Evolutionary conservation across 2,888 invertebrate genomes (phyloP).

Genomic region (Drosophila meridiana): DNA sequence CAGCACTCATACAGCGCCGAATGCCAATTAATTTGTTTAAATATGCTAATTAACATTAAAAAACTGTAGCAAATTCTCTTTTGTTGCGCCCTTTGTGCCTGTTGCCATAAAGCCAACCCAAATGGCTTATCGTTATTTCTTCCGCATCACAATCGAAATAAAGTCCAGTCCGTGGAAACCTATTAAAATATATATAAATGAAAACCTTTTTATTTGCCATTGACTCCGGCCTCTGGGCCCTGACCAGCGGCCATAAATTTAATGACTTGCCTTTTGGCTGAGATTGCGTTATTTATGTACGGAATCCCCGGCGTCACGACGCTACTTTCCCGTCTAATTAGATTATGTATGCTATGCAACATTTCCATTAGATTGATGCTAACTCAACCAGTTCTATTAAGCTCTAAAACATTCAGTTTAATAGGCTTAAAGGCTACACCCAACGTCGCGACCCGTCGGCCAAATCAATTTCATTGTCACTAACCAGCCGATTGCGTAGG

Average conservation of each 20-base stretch:
- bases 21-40: slow-evolving; percentile 65
- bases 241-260: slow-evolving; percentile 70
- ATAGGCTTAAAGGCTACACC: slow-evolving; percentile 42
- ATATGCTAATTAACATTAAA: slow-evolving; percentile 64
- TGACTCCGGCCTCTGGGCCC: slow-evolving; percentile 39
- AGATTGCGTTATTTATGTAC: slow-evolving; percentile 75
- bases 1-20: slow-evolving; percentile 20
- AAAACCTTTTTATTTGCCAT: slow-evolving; percentile 67
- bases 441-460: not conserved
- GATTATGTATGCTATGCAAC: slow-evolving; percentile 53
- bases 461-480: slow-evolving; percentile 41
- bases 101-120: slow-evolving; percentile 20
- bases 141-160: slow-evolving; percentile 53
- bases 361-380: slow-evolving; percentile 36
- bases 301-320: slow-evolving; percentile 11
- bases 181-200: slow-evolving; percentile 65
- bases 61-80: not conserved
- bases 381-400: slow-evolving; percentile 24
- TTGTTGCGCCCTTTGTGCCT: slow-evolving; percentile 4
- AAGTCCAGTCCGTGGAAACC: slow-evolving; percentile 28
- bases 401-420: slow-evolving; percentile 41
- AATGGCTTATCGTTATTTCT: slow-evolving; percentile 73
- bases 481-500: slow-evolving; percentile 8
- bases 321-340: slow-evolving; percentile 60
- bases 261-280: slow-evolving; percentile 65